Evolutionary conservation across 2,797 vertebrate genomes (phyloP).

Genomic region (Tangara arthus): DNA sequence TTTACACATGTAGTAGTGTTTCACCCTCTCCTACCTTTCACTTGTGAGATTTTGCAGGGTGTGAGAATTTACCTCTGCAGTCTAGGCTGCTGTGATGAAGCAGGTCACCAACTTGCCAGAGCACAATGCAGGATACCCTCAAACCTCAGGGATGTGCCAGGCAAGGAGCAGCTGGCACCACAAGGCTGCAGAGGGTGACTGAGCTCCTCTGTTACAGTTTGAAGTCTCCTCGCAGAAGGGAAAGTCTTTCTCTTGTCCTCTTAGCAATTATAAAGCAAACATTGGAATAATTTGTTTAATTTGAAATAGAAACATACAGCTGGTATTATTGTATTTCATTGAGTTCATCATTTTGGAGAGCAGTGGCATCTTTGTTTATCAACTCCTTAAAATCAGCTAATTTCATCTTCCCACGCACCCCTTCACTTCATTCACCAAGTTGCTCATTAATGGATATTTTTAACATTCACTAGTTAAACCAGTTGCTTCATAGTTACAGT

Average conservation of each 20-base stretch:
- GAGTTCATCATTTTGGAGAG: neutral
- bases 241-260: neutral
- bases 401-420: slow-evolving; percentile 1
- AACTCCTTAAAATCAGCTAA: neutral
- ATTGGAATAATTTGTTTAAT: neutral
- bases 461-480: neutral
- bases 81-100: neutral
- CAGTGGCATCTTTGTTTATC: neutral
- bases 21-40: neutral
- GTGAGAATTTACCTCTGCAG: neutral
- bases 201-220: neutral
- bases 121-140: neutral
- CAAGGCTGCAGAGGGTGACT: neutral
- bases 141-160: neutral
- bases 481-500: neutral
- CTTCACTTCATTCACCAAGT: slow-evolving; percentile 34
- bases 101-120: neutral
- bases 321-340: neutral
- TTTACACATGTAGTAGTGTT: neutral
- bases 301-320: neutral
- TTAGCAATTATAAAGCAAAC: neutral
- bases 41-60: neutral
- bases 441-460: neutral
- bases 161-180: neutral
- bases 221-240: neutral